Percentiles rank a stretch among this genome's conserved stretches.
Evolutionary conservation across 2,113 vertebrate genomes (phyloP).

Genomic region (Trichomycterus rosablanca): DNA sequence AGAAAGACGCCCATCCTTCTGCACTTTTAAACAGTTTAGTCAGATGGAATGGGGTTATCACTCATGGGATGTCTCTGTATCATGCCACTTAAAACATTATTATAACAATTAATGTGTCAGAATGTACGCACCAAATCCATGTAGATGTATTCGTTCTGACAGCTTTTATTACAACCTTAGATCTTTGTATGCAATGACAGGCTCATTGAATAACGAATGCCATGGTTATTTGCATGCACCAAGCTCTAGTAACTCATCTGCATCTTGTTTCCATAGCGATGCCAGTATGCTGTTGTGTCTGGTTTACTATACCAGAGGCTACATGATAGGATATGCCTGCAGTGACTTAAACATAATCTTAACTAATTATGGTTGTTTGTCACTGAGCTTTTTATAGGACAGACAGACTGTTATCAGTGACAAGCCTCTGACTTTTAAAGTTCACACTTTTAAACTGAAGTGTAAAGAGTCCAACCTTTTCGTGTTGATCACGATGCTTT

Average conservation of each 20-base stretch:
- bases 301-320: conserved; percentile 2
- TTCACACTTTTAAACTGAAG: conserved; percentile 2
- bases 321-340: conserved; percentile 8
- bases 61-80: too few species aligned
- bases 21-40: background rate
- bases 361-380: background rate
- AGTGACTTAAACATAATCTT: background rate
- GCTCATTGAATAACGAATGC: conserved; percentile 16
- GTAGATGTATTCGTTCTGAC: background rate
- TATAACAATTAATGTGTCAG: background rate
- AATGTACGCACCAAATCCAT: background rate
- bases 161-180: background rate
- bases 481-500: background rate
- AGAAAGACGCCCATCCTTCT: background rate
- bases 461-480: background rate
- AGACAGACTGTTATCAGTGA: background rate
- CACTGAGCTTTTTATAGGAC: background rate
- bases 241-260: conserved; percentile 15
- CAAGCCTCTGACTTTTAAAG: background rate
- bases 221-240: conserved; percentile 17
- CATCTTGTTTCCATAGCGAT: conserved; percentile 33
- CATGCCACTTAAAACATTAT: too few species aligned
- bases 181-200: conserved; percentile 5
- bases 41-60: too few species aligned
- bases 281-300: conserved; percentile 9